Conservation (phyloP, 2,797 vertebrate genomes). For the Sebastes oblongus region DNA sequence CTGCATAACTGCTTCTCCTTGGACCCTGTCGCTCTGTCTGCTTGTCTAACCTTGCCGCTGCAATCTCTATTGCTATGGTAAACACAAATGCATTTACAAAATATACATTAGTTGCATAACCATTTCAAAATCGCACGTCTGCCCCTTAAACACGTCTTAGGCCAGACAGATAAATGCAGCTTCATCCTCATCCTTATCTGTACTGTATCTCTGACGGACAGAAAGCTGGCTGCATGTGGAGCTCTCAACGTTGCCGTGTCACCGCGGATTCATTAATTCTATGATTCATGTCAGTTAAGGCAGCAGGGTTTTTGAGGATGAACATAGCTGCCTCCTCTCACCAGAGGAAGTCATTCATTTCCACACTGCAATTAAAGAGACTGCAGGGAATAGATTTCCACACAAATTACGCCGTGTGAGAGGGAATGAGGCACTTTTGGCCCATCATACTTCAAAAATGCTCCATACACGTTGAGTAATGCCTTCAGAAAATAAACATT, state of each 20-base stretch:
- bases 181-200: conserved; percentile 23
- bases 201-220: background rate
- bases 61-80: conserved; percentile 2
- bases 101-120: background rate
- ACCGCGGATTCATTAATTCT: conserved; percentile 44
- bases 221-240: conserved; percentile 6
- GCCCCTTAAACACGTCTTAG: background rate
- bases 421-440: conserved; percentile 41
- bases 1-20: conserved; percentile 28
- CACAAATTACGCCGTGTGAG: conserved; percentile 46
- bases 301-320: conserved; percentile 45
- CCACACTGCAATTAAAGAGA: conserved; percentile 54
- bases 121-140: background rate
- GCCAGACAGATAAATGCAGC: conserved; percentile 21
- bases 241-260: background rate
- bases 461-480: conserved; percentile 51
- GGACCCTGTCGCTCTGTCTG: background rate
- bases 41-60: background rate
- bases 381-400: conserved; percentile 54
- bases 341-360: conserved; percentile 68
- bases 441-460: conserved; percentile 46
- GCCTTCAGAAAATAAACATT: conserved; percentile 64
- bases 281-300: conserved; percentile 52
- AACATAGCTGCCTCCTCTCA: conserved; percentile 45
- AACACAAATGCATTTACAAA: conserved; percentile 18